These are phyloP conservation scores for Agriopis aurantiaria DNA, from an alignment of 2,888 invertebrate species.

Conservation along the genomic window DNA sequence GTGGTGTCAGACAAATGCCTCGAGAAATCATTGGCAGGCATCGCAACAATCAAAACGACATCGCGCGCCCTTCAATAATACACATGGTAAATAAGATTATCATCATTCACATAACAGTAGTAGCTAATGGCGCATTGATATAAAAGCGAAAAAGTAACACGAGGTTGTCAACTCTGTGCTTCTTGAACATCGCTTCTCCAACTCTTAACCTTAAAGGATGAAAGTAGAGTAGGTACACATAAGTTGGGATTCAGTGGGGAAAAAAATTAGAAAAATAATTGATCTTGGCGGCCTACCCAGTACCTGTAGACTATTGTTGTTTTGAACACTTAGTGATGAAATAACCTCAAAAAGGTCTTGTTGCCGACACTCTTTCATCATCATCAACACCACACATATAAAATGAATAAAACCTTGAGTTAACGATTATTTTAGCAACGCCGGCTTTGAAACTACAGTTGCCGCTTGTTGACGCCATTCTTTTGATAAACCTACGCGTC, in stretches of 20 bases:
- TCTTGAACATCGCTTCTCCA: neutral
- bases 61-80: constrained; percentile 66
- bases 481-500: constrained; percentile 73
- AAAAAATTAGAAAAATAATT: neutral
- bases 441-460: constrained; percentile 14
- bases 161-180: neutral
- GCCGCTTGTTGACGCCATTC: constrained; percentile 74
- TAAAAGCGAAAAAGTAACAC: neutral
- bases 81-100: constrained; percentile 61
- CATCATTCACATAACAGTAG: constrained; percentile 64
- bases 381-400: neutral
- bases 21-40: constrained; percentile 71
- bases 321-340: neutral
- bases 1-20: constrained; percentile 84
- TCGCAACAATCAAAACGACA: constrained; percentile 75
- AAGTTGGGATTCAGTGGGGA: neutral
- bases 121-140: neutral
- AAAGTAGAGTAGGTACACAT: neutral
- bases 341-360: neutral
- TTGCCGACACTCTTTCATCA: neutral
- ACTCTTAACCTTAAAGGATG: neutral
- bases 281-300: neutral
- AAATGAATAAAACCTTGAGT: neutral
- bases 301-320: neutral
- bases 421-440: constrained; percentile 5